Conservation (phyloP, 2,888 invertebrate genomes). For the Ypsolopha scabrella region DNA sequence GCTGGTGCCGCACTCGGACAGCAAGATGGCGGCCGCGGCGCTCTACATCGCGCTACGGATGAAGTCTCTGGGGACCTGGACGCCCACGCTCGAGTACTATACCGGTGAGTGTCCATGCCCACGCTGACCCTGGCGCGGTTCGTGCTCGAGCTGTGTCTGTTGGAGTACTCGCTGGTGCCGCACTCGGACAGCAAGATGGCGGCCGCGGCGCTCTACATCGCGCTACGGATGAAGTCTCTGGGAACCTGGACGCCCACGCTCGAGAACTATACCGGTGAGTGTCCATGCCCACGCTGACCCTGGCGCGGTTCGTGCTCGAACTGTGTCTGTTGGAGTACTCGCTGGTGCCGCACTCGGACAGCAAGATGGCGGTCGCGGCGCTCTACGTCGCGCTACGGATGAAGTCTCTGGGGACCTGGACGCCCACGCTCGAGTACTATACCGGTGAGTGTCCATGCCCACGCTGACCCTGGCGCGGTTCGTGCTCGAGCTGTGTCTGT, state of each 20-base stretch:
- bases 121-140: conserved; percentile 93
- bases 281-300: conserved; percentile 91
- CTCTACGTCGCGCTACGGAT: conserved; percentile 90
- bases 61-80: conserved; percentile 82
- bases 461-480: conserved; percentile 93
- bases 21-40: conserved; percentile 90
- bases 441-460: conserved; percentile 84
- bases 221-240: conserved; percentile 85
- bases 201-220: conserved; percentile 87
- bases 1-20: conserved; percentile 83
- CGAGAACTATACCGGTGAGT: conserved; percentile 79
- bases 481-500: conserved; percentile 91
- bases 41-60: conserved; percentile 90
- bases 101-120: conserved; percentile 84
- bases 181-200: conserved; percentile 92
- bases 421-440: conserved; percentile 80
- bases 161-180: conserved; percentile 88
- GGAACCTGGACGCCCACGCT: conserved; percentile 81
- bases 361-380: conserved; percentile 90
- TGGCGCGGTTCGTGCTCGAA: conserved; percentile 95
- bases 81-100: conserved; percentile 80
- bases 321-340: conserved; percentile 92
- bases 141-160: conserved; percentile 91
- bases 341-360: conserved; percentile 83
- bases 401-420: conserved; percentile 82